Evolutionary conservation across 1,140 invertebrate genomes (phyloP), one percentile per base, ranked within the genome.

Genomic region (Diabrotica virgifera): DNA sequence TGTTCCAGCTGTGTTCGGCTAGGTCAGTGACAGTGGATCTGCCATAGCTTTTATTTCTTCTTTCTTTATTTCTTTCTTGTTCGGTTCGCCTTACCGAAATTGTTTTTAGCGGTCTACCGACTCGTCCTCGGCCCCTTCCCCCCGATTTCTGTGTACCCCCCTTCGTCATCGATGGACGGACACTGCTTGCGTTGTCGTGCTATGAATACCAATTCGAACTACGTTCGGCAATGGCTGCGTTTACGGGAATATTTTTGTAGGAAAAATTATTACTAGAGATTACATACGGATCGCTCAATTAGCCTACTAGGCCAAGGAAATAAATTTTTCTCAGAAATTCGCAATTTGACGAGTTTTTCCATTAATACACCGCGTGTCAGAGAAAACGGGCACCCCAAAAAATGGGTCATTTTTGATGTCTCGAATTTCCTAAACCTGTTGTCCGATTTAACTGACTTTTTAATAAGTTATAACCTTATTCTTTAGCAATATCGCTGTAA

Each of bases 31-130:
- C 40, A 46, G 40, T 10, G 40, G n/a, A 8, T 46, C 5, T 46
- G 40, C 40, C 40, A 46, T 46, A 8, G 40, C 40, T 46, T 46
- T 46, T 46, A 46, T 46, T 46, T 46, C 40, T 46, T 46, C 40
- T 46, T 46, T 46, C 40, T 46, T 46, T 46, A 8, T 46, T 46
- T 46, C 40, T 46, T 46, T 46, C 40, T 46, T 46, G 4, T 46
- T 46, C 40, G n/a, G 40, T 46, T 46, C 8, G 40, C n/a, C 40
- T 46, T 46, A 46, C 40, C 40, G 8, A 46, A 46, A 46, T 46
- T 46, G 40, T 46, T 46, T 46, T 46, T 46, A 46, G 40, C 40
- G 40, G 40, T 46, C 40, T 46, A 46, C 40, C 40, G 40, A 46
- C 40, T 46, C 6, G 40, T 46, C 40, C 40, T 8, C 4, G 4